Evolutionary conservation across 2,113 vertebrate genomes (phyloP), one percentile per base, ranked within the genome.

Genomic region (Chloropsis hardwickii): DNA sequence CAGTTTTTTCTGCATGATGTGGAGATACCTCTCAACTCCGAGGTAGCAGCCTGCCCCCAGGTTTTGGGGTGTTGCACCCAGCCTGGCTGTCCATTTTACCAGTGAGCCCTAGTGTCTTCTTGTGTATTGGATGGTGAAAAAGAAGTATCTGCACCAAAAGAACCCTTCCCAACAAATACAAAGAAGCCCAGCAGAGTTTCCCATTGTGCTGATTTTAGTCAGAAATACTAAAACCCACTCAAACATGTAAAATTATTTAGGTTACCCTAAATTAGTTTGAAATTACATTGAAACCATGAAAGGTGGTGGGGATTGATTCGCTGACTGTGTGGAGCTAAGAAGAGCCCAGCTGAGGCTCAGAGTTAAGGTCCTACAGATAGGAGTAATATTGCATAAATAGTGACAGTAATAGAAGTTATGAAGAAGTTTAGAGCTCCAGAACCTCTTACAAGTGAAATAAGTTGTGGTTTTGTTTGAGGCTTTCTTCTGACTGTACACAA

Each of bases 221-320:
- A 27, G 77, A 74, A 70, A 35, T 39, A 31, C 21, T 64, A 7
- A 48, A 58, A 56, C 2, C 4, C 10, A 8, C 14, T 79, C 6
- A 15, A 29, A 25, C 8, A 0, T 47, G 13, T 14, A 67, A n/a
- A 7, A 11, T 23, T 27, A 9, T 37, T 80, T 47, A 28, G 22
- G 28, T 53, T 80, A 20, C 54, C 40, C 8, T 7, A 13, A 50
- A 22, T 35, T 25, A 20, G 28, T 62, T n/a, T 50, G 44, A 50
- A 81, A 27, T 50, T 2, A 6, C 17, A 3, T 5, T 7, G 24
- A 47, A 20, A 25, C n/a, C 29, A 7, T 0, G 0, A 17, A 29
- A 56, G 18, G 21, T 22, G 28, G 7, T 0, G 0, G 25, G 42
- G 29, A 12, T 70, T 15, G 39, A 25, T 58, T 54, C 18, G 3